phyloP scores from a whole-genome alignment of 2,888 invertebrate genomes.

The Zygogramma bicolorata region DNA sequence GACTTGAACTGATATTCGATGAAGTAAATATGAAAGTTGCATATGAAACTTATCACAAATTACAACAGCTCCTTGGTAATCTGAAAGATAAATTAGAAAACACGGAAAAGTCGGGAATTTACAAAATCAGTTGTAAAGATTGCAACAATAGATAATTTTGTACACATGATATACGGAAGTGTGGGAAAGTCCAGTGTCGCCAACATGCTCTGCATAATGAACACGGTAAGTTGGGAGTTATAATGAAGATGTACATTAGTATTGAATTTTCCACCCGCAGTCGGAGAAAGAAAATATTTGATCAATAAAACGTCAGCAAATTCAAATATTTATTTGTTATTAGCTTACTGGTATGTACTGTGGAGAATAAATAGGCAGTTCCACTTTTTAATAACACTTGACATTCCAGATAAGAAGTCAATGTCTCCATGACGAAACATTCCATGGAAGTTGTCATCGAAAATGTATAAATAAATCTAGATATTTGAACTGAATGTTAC shows the following conservation, averaged over 20 bases:
- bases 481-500: constrained; percentile 1
- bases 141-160: no score
- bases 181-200: no score
- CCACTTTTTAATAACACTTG: background rate
- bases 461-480: background rate
- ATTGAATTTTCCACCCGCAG: background rate
- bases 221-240: no score
- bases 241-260: background rate
- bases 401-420: background rate
- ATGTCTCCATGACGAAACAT: background rate
- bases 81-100: no score
- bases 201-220: no score
- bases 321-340: background rate
- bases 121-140: no score
- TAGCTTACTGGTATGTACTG: background rate
- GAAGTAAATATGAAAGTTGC: no score
- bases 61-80: no score
- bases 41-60: no score
- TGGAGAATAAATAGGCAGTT: background rate
- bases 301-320: background rate
- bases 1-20: no score
- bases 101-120: no score
- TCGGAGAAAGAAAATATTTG: background rate
- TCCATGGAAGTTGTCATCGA: background rate
- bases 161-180: no score